Conservation (phyloP, 2,797 vertebrate genomes). For the Sebastes hubbsi region DNA sequence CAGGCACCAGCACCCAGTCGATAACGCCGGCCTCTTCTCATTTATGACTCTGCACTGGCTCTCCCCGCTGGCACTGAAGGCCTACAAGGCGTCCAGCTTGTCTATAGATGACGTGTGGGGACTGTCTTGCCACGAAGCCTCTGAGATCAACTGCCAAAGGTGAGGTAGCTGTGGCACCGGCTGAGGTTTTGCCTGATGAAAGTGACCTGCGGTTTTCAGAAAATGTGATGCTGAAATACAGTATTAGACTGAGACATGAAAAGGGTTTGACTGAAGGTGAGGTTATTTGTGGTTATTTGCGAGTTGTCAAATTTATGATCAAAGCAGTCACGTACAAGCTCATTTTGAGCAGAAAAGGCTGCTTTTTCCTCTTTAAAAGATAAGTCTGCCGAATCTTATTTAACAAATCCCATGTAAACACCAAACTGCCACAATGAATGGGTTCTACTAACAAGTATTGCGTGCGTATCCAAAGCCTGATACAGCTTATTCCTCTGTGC, state of each 20-base stretch:
- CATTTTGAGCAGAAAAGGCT: neutral
- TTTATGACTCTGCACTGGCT: conserved; percentile 89
- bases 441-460: too few species aligned
- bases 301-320: neutral
- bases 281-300: neutral
- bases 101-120: conserved; percentile 84
- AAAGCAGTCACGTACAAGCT: neutral
- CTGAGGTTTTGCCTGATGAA: conserved; percentile 36
- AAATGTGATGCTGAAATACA: conserved; percentile 16
- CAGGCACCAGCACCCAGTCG: conserved; percentile 88
- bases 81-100: conserved; percentile 79
- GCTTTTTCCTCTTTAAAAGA: neutral
- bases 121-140: conserved; percentile 85
- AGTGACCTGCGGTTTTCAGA: conserved; percentile 2
- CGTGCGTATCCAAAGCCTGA: neutral
- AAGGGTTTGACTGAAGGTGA: neutral
- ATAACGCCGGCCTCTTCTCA: conserved; percentile 88
- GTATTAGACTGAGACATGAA: conserved; percentile 6
- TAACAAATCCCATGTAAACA: neutral
- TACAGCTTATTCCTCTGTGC: neutral
- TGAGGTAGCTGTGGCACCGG: conserved; percentile 60
- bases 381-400: neutral
- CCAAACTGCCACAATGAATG: neutral
- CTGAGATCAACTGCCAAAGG: conserved; percentile 84
- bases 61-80: conserved; percentile 82